Conservation (phyloP, 2,113 vertebrate genomes). For the Neolamprologus falcicula region DNA sequence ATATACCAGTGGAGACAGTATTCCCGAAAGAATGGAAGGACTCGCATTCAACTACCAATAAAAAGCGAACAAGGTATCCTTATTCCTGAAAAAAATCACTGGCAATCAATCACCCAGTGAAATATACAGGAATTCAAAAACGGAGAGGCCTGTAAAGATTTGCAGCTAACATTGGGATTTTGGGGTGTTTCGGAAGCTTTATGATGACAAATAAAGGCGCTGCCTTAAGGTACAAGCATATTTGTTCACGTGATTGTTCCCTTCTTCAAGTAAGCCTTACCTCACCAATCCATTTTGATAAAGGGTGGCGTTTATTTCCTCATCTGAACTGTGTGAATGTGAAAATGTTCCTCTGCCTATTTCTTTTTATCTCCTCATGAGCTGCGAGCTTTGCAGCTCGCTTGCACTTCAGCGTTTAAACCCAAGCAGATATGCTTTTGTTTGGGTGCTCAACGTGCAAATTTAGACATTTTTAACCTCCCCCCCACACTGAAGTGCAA, state of each 20-base stretch:
- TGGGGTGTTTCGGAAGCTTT: conserved; percentile 77
- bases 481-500: not conserved
- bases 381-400: not conserved
- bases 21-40: conserved; percentile 97
- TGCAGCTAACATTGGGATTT: conserved; percentile 80
- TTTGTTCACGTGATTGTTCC: conserved; percentile 94
- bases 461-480: not conserved
- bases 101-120: conserved; percentile 73
- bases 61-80: conserved; percentile 84
- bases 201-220: conserved; percentile 92
- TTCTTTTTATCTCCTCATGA: conserved; percentile 23
- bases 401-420: not conserved
- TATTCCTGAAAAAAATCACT: conserved; percentile 73
- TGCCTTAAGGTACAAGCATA: conserved; percentile 93
- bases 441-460: not conserved
- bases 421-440: not conserved
- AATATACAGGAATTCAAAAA: conserved; percentile 63
- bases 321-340: conserved; percentile 55
- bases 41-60: conserved; percentile 97
- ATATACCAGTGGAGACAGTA: conserved; percentile 89
- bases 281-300: conserved; percentile 75
- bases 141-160: conserved; percentile 57
- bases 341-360: conserved; percentile 38
- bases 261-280: conserved; percentile 79
- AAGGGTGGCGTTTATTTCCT: conserved; percentile 67